A percentile compares a stretch with the other conserved stretches of the same genome.
Conservation (phyloP, 2,797 vertebrate species). For the Oreortyx pictus region DNA sequence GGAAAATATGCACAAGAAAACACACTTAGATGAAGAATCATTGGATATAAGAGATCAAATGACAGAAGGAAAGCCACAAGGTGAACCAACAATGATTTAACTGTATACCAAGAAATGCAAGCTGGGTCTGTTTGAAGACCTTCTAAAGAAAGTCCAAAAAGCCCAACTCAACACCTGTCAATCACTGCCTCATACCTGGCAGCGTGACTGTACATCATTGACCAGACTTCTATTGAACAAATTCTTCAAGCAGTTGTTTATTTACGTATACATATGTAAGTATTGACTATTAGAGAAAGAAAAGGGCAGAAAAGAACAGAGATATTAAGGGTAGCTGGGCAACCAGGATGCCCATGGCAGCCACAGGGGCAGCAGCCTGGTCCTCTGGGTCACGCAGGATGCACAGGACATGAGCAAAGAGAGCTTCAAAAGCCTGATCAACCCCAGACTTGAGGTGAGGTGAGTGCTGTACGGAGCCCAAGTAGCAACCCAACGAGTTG, state of each 20-base stretch:
- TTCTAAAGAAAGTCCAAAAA: neutral
- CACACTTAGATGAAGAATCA: neutral
- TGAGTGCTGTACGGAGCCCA: neutral
- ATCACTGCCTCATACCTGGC: neutral
- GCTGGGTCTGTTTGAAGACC: neutral
- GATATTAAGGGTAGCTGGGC: neutral
- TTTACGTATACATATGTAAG: neutral
- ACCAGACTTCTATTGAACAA: neutral
- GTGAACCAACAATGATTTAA: neutral
- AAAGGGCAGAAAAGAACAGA: neutral
- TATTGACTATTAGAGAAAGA: neutral
- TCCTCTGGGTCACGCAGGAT: neutral
- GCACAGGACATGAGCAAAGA: neutral
- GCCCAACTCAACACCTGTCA: neutral
- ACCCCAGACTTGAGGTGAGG: neutral
- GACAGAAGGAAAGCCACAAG: neutral
- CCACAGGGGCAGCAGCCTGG: neutral
- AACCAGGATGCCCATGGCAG: neutral
- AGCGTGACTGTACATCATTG: rapidly evolving
- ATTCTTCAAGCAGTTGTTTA: neutral
- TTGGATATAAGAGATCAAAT: neutral
- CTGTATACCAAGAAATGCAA: neutral
- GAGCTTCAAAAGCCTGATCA: neutral
- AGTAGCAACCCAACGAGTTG: neutral
- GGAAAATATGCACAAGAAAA: neutral